A percentile compares a stretch with the other conserved stretches of the same genome.
Evolutionary conservation across 1,140 invertebrate species (phyloP).

Genomic region (Drosophila elegans): DNA sequence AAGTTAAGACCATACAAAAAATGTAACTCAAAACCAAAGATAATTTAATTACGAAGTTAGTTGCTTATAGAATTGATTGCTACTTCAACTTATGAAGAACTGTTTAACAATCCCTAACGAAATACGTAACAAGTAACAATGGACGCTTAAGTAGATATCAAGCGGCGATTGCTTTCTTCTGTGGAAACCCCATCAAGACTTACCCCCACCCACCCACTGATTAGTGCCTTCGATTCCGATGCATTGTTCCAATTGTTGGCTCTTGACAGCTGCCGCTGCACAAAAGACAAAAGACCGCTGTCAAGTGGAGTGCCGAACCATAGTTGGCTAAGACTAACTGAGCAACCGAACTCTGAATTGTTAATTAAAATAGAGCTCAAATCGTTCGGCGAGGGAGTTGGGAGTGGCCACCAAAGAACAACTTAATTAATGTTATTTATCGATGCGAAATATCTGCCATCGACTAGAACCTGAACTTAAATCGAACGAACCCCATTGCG

Average conservation of each 20-base stretch:
- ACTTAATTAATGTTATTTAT: conserved; percentile 82
- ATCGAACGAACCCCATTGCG: conserved; percentile 16
- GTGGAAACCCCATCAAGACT: conserved; percentile 8
- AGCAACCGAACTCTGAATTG: conserved; percentile 13
- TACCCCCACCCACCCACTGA: conserved; percentile 8
- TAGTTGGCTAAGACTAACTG: conserved; percentile 12
- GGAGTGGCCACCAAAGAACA: conserved; percentile 68
- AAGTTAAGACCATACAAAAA: too few species aligned
- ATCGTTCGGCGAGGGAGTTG: conserved; percentile 33
- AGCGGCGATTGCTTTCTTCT: neutral
- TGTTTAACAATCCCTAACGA: neutral
- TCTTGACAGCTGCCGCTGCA: conserved; percentile 22
- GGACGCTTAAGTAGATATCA: neutral
- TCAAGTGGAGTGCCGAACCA: conserved; percentile 21
- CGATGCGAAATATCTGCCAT: conserved; percentile 72
- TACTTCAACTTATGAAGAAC: neutral
- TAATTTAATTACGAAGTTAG: too few species aligned
- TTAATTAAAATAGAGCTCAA: conserved; percentile 66
- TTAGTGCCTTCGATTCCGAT: conserved; percentile 28
- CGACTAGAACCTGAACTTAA: conserved; percentile 11
- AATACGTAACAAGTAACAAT: neutral
- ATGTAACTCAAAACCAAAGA: too few species aligned
- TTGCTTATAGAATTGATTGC: too few species aligned
- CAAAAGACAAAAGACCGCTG: conserved; percentile 23
- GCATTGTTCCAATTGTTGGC: conserved; percentile 32